A percentile compares a stretch with the other conserved stretches of the same genome.
Conservation (phyloP, 2,113 vertebrate species). For the Sinosuthora webbiana region DNA sequence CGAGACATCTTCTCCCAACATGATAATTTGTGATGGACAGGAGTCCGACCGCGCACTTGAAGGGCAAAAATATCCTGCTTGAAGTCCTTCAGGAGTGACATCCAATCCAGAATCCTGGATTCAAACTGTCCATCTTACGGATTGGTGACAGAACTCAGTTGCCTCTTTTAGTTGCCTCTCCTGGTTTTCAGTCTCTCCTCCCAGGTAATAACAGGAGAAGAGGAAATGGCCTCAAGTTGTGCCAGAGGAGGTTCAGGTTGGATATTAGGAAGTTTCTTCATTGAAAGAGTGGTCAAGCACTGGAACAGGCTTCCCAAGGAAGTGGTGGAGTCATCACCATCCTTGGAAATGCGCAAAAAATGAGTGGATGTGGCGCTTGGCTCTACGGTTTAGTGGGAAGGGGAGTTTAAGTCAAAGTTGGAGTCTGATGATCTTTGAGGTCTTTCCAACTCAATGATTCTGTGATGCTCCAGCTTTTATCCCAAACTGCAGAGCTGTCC, state of each 20-base stretch:
- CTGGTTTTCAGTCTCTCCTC: not conserved
- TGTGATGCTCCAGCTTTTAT: not conserved
- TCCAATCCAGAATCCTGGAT: not conserved
- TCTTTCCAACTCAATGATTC: not conserved
- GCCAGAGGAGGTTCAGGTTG: not conserved
- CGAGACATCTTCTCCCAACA: rapidly evolving
- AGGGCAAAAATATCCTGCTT: not conserved
- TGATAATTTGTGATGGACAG: not conserved
- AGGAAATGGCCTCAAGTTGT: not conserved
- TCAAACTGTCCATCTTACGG: rapidly evolving
- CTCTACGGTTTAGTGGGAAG: not conserved
- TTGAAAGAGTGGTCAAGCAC: not conserved
- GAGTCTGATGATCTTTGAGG: not conserved
- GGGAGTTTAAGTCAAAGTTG: not conserved
- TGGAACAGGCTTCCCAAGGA: not conserved
- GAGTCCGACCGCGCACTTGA: not conserved
- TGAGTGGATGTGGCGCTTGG: not conserved
- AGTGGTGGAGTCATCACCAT: not conserved
- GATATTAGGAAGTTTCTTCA: not conserved
- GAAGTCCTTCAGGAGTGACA: not conserved
- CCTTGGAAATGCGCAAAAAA: not conserved
- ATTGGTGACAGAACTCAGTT: not conserved
- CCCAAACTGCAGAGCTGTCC: not conserved
- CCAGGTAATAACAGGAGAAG: not conserved
- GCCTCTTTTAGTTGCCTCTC: not conserved